Base-by-base conservation (phyloP, 1,140 invertebrate species). In the Dreissena polymorpha region DNA sequence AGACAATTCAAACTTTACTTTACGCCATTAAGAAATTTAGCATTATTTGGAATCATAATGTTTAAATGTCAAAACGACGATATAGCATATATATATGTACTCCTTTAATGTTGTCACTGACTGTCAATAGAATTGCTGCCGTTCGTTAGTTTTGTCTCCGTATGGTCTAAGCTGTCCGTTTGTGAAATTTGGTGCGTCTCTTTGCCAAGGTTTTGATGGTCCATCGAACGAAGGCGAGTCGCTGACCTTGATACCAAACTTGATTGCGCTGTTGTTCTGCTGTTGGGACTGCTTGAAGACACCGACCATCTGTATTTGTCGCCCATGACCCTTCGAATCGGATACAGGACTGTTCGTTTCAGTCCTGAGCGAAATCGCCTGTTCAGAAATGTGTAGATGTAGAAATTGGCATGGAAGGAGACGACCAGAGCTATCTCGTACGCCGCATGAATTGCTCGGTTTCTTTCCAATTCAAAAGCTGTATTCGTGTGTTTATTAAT, bases 361-460 rank as follows among this genome's bases (percentile, higher is more conserved):
- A 80, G 49, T 27, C 27, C 64, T 60, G 39, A 53, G 1, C 80
- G 63, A 51, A 83, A 83, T 25, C 55, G 72, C 13, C 14, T 51
- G 60, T 83, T 83, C 16, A 75, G 57, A 25, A 83, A 60, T 5
- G 55, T 57, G 73, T 83, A 83, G 50, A 83, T 75, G 14, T 60
- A 76, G 29, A 83, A 83, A 51, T 83, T 83, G 16, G 73, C 64
- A 18, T 83, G 81, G 21, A 83, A 83, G 25, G 73, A 71, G 8
- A 75, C 57, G 0, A 83, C 25, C 63, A 83, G 10, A 6, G 68
- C 3, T 7, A 83, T 10, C 51, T 83, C 80, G 23, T 83, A 83
- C 5, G 23, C 16, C 21, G 65, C 60, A 51, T 83, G 72, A 16
- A 76, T 64, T 8, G 27, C 50, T 21, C 73, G 13, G 39, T 76